phyloP scores from a whole-genome alignment of 2,797 vertebrate genomes.

The Dicrostonyx torquatus region DNA sequence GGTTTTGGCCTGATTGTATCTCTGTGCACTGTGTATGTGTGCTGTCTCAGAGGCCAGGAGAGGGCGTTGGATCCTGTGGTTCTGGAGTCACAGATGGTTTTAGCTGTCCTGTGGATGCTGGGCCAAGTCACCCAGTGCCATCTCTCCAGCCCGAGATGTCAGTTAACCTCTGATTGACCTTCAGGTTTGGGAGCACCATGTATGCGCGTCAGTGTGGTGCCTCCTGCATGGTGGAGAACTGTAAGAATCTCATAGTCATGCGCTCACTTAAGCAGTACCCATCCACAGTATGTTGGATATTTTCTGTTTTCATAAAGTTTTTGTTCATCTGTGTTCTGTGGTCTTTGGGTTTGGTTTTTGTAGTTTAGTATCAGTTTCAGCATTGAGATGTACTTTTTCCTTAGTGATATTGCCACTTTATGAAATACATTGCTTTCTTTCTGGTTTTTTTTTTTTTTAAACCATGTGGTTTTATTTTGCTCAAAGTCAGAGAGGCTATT shows the following conservation, averaged over 20 bases:
- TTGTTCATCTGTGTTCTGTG: not conserved
- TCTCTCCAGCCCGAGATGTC: not conserved
- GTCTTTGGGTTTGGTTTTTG: not conserved
- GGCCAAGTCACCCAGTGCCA: not conserved
- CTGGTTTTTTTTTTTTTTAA: not conserved
- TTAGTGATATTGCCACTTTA: not conserved
- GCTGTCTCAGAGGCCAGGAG: not conserved
- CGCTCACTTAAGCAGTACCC: not conserved
- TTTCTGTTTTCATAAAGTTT: not conserved
- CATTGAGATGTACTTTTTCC: not conserved
- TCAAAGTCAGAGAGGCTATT: not conserved
- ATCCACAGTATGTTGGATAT: not conserved
- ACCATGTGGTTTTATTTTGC: not conserved
- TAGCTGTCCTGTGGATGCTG: not conserved
- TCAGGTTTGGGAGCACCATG: rapidly evolving
- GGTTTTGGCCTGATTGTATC: not conserved
- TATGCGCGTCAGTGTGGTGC: rapidly evolving
- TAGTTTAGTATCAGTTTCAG: not conserved
- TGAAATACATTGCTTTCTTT: not conserved
- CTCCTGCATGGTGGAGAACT: not conserved
- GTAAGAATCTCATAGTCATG: not conserved
- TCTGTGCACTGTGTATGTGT: not conserved
- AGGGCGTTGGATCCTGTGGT: not conserved
- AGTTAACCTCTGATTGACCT: not conserved
- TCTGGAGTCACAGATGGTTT: not conserved